Percentiles rank a stretch among this genome's conserved stretches.
These are phyloP conservation scores for Lycocerus yunnanus DNA, from an alignment of 2,888 invertebrate genomes.

Conservation along the genomic window DNA sequence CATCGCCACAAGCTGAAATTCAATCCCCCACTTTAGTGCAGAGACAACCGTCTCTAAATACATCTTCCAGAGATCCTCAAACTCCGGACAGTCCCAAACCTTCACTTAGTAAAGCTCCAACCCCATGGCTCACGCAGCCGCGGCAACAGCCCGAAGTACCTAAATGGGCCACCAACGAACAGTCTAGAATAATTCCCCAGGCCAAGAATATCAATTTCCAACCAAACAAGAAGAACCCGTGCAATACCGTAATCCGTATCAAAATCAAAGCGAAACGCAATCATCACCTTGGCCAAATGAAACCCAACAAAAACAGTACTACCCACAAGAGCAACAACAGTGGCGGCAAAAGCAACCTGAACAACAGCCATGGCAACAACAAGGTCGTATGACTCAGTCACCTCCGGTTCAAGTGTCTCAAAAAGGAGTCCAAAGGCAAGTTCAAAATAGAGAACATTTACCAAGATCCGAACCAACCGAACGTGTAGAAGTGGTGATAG, in stretches of 20 bases:
- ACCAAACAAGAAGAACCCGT: slow-evolving; percentile 46
- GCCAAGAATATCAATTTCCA: slow-evolving; percentile 5
- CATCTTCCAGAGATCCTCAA: slow-evolving; percentile 34
- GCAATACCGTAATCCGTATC: slow-evolving; percentile 50
- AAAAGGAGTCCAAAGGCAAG: slow-evolving; percentile 14
- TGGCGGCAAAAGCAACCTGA: slow-evolving; percentile 37
- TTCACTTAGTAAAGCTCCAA: slow-evolving; percentile 62
- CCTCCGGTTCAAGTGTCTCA: slow-evolving; percentile 28
- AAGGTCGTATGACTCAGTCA: slow-evolving; percentile 37
- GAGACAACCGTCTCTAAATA: slow-evolving; percentile 21
- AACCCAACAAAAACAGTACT: slow-evolving; percentile 38
- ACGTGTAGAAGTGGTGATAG: slow-evolving; percentile 43
- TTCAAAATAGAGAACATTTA: slow-evolving; percentile 3
- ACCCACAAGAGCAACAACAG: slow-evolving; percentile 33
- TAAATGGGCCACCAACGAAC: slow-evolving; percentile 56
- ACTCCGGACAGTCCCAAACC: slow-evolving; percentile 50
- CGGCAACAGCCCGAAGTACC: slow-evolving; percentile 57
- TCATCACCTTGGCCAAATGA: slow-evolving; percentile 35
- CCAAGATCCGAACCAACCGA: slow-evolving; percentile 5
- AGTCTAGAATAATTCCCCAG: slow-evolving; percentile 26
- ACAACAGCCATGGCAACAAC: slow-evolving; percentile 37
- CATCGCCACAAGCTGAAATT: slow-evolving; percentile 2
- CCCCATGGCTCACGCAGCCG: slow-evolving; percentile 61
- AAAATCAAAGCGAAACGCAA: slow-evolving; percentile 42
- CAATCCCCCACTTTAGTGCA: not conserved